phyloP scores from a whole-genome alignment of 2,113 vertebrate genomes.

The Cacatua alba region DNA sequence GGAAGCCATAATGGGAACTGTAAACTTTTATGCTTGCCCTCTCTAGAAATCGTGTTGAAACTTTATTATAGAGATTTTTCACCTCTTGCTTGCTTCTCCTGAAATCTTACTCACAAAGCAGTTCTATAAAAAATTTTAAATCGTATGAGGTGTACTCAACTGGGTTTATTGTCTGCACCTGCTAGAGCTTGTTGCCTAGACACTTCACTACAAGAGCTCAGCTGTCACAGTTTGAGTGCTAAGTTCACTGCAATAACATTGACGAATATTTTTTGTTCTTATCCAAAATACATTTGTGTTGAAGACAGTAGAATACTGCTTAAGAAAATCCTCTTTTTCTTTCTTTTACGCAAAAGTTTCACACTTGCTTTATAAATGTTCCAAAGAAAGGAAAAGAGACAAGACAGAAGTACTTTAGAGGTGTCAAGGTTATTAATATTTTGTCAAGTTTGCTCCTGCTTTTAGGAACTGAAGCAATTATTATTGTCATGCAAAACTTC shows the following conservation, averaged over 20 bases:
- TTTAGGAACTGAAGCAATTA: constrained; percentile 5
- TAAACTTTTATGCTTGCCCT: constrained; percentile 58
- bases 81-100: constrained; percentile 31
- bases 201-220: background rate
- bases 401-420: background rate
- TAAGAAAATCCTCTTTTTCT: background rate
- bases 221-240: background rate
- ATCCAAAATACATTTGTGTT: background rate
- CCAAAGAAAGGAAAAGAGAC: background rate
- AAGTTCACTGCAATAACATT: background rate
- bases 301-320: background rate
- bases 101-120: constrained; percentile 47
- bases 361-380: background rate
- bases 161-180: background rate
- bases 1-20: constrained; percentile 52
- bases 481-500: background rate
- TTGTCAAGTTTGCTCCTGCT: background rate
- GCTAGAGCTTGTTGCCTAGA: background rate
- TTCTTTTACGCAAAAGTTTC: background rate
- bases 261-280: background rate
- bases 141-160: background rate
- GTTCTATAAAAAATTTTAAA: constrained; percentile 46
- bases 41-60: constrained; percentile 54
- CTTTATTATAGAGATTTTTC: constrained; percentile 40
- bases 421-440: background rate